Percentiles rank a stretch among this genome's conserved stretches.
These are phyloP conservation scores for Schizopygopsis malacanthus DNA, from an alignment of 2,797 vertebrate species.

Conservation along the genomic window DNA sequence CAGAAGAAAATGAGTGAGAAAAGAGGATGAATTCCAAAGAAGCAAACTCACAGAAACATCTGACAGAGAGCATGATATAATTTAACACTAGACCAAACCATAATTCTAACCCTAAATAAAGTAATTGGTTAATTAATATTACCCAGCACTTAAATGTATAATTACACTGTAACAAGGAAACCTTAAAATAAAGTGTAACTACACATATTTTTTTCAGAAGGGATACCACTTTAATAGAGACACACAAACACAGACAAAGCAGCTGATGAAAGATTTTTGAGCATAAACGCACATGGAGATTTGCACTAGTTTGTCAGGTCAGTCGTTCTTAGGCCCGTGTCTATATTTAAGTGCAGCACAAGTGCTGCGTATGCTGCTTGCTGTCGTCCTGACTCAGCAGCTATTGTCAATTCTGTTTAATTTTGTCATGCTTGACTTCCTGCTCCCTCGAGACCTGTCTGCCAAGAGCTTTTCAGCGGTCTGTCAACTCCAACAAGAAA, in stretches of 20 bases:
- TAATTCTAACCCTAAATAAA: no score
- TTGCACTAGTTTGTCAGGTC: conserved; percentile 5
- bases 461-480: conserved; percentile 75
- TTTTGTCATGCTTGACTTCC: conserved; percentile 79
- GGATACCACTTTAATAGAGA: neutral
- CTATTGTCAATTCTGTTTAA: conserved; percentile 78
- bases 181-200: no score
- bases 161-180: no score
- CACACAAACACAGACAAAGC: neutral
- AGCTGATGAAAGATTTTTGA: neutral
- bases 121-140: no score
- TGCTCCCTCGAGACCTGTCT: conserved; percentile 75
- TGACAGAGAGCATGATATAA: no score
- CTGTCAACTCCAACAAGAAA: conserved; percentile 77
- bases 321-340: conserved; percentile 1
- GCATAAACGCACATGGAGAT: neutral
- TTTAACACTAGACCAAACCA: no score
- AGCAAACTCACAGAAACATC: no score
- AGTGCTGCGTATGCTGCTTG: neutral
- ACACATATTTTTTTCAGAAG: neutral
- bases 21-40: no score
- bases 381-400: conserved; percentile 78
- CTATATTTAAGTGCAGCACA: neutral
- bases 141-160: no score
- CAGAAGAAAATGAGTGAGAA: no score